Percentiles rank a stretch among this genome's conserved stretches.
Evolutionary conservation across 2,797 vertebrate species (phyloP).

Genomic region (Ctenosaura bakeri): DNA sequence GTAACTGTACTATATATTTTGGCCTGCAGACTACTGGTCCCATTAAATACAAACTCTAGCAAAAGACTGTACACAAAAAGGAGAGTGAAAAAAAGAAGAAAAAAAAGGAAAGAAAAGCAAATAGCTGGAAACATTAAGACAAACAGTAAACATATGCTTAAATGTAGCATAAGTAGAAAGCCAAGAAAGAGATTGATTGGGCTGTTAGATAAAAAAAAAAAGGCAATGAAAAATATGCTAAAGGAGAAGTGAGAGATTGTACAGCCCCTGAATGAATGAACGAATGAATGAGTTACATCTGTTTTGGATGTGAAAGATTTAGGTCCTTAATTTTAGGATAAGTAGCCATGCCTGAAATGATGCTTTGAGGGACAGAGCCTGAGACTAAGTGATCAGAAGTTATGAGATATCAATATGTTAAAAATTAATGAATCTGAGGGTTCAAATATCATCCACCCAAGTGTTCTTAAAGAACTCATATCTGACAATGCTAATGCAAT

Average conservation of each 20-base stretch:
- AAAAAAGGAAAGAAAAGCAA: background rate
- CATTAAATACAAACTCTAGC: background rate
- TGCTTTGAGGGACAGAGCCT: background rate
- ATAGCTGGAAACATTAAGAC: background rate
- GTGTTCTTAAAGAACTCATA: background rate
- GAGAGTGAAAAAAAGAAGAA: background rate
- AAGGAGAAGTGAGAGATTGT: background rate
- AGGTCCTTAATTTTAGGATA: background rate
- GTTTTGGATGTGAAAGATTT: background rate
- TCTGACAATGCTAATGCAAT: background rate
- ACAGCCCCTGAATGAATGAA: background rate
- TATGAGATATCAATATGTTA: background rate
- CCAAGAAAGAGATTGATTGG: background rate
- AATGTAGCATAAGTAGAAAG: background rate
- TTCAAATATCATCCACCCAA: background rate
- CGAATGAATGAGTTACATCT: background rate
- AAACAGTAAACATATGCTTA: background rate
- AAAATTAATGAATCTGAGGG: background rate
- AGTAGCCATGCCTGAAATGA: background rate
- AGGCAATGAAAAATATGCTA: background rate
- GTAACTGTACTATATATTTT: constrained; percentile 52
- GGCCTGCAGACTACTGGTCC: constrained; percentile 8
- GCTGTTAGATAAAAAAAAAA: background rate
- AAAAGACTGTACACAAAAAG: background rate
- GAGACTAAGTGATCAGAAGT: background rate